A percentile compares a stretch with the other conserved stretches of the same genome.
These are phyloP conservation scores for Dolichoris vasculosae DNA, from an alignment of 1,140 invertebrate species.

Conservation along the genomic window DNA sequence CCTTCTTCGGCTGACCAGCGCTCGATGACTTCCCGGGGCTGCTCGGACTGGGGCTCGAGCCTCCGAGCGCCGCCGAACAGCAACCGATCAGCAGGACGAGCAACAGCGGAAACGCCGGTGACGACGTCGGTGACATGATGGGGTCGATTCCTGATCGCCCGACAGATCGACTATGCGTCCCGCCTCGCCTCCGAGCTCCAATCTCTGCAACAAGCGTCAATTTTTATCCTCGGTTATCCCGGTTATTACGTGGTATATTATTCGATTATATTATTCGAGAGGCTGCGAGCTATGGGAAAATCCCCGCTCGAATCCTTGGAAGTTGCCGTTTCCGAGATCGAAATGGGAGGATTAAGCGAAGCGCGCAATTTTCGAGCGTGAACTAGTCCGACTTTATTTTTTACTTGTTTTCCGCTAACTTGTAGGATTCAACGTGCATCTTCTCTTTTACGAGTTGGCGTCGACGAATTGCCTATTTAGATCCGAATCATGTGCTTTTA, in stretches of 20 bases:
- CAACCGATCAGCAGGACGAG: constrained; percentile 38
- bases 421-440: background rate
- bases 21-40: background rate
- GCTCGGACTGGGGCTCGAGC: constrained; percentile 1
- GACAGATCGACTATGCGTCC: background rate
- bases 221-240: background rate
- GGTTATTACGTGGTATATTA: too few relatives aligned
- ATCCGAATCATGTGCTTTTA: background rate
- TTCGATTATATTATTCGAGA: too few relatives aligned
- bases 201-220: constrained; percentile 24
- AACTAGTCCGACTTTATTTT: background rate
- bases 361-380: background rate
- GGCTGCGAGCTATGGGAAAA: too few relatives aligned
- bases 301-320: too few relatives aligned
- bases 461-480: background rate
- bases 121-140: background rate
- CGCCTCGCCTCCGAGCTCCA: background rate
- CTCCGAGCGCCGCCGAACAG: constrained; percentile 9
- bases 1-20: constrained; percentile 9
- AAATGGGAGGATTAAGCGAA: background rate
- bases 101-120: background rate
- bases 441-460: background rate
- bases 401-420: background rate
- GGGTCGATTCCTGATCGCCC: background rate
- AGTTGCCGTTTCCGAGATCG: background rate